A percentile compares a stretch with the other conserved stretches of the same genome.
Conservation (phyloP, 2,113 vertebrate species). For the Varanus komodoensis region DNA sequence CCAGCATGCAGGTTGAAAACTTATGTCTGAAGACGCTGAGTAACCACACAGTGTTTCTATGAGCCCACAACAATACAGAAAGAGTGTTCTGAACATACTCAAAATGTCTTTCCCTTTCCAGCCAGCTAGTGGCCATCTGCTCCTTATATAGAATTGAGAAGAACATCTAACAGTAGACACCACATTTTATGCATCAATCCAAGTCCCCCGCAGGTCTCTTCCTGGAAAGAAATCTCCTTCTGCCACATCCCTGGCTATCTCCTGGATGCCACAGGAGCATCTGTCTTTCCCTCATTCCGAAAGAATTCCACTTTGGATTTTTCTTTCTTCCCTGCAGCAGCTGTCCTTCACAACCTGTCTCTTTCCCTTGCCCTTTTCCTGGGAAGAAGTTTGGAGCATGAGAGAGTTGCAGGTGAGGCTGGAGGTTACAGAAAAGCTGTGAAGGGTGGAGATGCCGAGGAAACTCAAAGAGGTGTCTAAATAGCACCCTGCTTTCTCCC, state of each 20-base stretch:
- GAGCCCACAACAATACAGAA: neutral
- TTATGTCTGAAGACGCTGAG: neutral
- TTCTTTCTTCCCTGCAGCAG: neutral
- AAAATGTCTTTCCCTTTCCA: neutral
- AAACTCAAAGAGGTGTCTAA: neutral
- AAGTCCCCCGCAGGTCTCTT: too few relatives aligned
- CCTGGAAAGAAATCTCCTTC: neutral
- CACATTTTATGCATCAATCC: too few relatives aligned
- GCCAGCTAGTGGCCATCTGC: too few relatives aligned
- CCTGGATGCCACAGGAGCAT: too few relatives aligned
- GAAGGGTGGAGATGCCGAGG: neutral
- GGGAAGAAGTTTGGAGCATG: neutral
- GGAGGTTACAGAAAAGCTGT: neutral
- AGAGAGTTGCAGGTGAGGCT: neutral
- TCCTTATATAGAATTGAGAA: neutral
- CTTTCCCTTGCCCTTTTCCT: neutral
- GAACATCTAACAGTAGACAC: neutral
- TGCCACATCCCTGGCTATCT: neutral
- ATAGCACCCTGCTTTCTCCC: neutral
- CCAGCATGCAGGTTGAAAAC: neutral
- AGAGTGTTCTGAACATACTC: neutral
- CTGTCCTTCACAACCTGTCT: neutral
- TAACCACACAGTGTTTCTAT: neutral
- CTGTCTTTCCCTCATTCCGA: neutral
- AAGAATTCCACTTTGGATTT: neutral